These are phyloP conservation scores for Corbicula japonica DNA, from an alignment of 2,888 invertebrate species.

Conservation along the genomic window DNA sequence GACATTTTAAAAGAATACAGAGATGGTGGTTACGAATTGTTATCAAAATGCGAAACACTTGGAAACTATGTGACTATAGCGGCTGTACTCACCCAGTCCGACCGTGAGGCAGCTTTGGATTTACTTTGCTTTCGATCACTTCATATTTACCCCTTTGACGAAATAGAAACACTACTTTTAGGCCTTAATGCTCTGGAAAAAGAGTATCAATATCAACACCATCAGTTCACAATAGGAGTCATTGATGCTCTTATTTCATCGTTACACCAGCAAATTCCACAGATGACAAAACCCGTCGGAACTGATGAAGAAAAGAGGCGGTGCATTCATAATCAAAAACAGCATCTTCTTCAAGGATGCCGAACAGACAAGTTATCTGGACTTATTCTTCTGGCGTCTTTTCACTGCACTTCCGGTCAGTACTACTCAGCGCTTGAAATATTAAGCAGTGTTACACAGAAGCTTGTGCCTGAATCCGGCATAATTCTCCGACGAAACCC, in stretches of 20 bases:
- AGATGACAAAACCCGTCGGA: slow-evolving; percentile 4
- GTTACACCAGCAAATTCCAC: slow-evolving; percentile 14
- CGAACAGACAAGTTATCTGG: slow-evolving; percentile 9
- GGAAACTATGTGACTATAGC: not conserved
- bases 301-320: not conserved
- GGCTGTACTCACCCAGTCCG: not conserved
- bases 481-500: slow-evolving; percentile 5
- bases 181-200: slow-evolving; percentile 7
- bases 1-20: not conserved
- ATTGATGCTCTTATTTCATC: not conserved
- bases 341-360: slow-evolving; percentile 14
- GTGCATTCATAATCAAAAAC: not conserved
- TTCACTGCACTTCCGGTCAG: not conserved
- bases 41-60: slow-evolving; percentile 12
- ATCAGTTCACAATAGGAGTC: slow-evolving; percentile 11
- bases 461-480: not conserved
- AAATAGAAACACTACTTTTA: not conserved
- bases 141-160: slow-evolving; percentile 35
- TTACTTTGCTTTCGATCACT: slow-evolving; percentile 18
- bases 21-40: not conserved
- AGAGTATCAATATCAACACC: not conserved
- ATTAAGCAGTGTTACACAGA: not conserved
- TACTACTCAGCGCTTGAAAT: slow-evolving; percentile 25
- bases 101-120: slow-evolving; percentile 25
- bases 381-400: slow-evolving; percentile 29